A percentile compares a stretch with the other conserved stretches of the same genome.
Evolutionary conservation across 1,140 invertebrate genomes (phyloP).

Genomic region (Cotesia glomerata): DNA sequence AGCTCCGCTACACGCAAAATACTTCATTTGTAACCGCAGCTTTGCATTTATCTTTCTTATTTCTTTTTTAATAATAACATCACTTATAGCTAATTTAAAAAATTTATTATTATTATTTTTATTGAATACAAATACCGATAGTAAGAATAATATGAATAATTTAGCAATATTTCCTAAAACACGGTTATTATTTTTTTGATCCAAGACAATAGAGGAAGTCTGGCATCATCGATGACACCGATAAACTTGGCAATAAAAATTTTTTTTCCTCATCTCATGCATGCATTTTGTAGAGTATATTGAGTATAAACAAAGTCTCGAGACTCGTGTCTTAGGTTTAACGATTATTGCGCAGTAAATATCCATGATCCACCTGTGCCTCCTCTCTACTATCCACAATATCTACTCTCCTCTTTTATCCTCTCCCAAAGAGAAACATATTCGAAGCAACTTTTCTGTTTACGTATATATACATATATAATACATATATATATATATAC

Average conservation of each 20-base stretch:
- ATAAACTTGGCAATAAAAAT: not conserved
- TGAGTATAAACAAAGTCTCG: not conserved
- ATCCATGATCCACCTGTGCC: constrained; percentile 48
- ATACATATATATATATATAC: constrained; percentile 1
- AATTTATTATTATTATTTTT: too few relatives aligned
- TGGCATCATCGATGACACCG: too few relatives aligned
- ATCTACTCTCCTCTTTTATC: constrained; percentile 22
- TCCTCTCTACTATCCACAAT: constrained; percentile 24
- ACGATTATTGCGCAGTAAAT: constrained; percentile 57
- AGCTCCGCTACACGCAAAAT: too few relatives aligned
- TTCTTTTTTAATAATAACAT: too few relatives aligned
- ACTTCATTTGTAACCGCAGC: too few relatives aligned
- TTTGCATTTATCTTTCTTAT: too few relatives aligned
- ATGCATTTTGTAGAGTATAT: not conserved
- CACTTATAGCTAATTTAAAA: too few relatives aligned
- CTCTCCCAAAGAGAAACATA: constrained; percentile 2
- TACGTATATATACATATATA: not conserved
- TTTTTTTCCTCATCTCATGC: not conserved
- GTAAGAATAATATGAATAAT: too few relatives aligned
- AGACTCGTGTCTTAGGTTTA: constrained; percentile 39
- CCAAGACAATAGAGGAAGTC: too few relatives aligned
- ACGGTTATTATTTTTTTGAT: too few relatives aligned
- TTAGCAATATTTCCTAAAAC: too few relatives aligned
- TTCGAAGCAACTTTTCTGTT: not conserved
- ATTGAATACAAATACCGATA: too few relatives aligned